Percentiles rank a stretch among this genome's conserved stretches.
These are phyloP conservation scores for Circaetus cinerascens DNA, from an alignment of 2,113 vertebrate genomes.

Conservation along the genomic window DNA sequence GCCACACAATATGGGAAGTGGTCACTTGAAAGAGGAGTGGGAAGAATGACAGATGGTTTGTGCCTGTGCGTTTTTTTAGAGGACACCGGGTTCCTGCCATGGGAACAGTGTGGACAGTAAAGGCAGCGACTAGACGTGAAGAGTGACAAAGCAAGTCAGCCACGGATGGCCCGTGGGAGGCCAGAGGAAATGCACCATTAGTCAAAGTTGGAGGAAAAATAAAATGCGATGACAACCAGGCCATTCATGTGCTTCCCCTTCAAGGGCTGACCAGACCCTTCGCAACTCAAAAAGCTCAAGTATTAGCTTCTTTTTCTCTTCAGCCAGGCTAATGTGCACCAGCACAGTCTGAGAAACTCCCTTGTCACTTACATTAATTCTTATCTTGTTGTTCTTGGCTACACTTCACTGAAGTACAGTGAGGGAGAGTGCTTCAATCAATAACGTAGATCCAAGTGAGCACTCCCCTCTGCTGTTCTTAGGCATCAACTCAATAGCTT, in stretches of 20 bases:
- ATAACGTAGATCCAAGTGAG: neutral
- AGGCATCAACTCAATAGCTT: neutral
- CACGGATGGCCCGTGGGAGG: slow-evolving; percentile 59
- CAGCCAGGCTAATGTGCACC: slow-evolving; percentile 24
- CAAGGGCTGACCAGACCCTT: slow-evolving; percentile 45
- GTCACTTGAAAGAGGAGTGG: slow-evolving; percentile 61
- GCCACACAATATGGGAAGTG: slow-evolving; percentile 65
- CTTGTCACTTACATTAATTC: slow-evolving; percentile 43
- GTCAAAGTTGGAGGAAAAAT: slow-evolving; percentile 69
- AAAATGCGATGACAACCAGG: slow-evolving; percentile 69
- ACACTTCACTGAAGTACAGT: slow-evolving; percentile 48
- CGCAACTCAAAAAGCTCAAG: slow-evolving; percentile 37
- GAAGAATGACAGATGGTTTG: slow-evolving; percentile 64
- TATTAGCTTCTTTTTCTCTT: slow-evolving; percentile 61
- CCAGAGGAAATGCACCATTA: slow-evolving; percentile 73
- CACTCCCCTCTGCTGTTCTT: neutral
- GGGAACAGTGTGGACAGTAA: slow-evolving; percentile 65
- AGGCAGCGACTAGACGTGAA: slow-evolving; percentile 55
- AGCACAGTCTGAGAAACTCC: slow-evolving; percentile 40
- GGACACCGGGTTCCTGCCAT: slow-evolving; percentile 46
- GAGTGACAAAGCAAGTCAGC: slow-evolving; percentile 71
- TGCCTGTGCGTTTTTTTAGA: slow-evolving; percentile 55
- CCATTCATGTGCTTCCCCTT: slow-evolving; percentile 65
- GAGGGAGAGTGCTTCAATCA: slow-evolving; percentile 44
- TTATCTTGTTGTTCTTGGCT: slow-evolving; percentile 60